phyloP scores from a whole-genome alignment of 2,888 invertebrate genomes.

The Conistra vaccinii region DNA sequence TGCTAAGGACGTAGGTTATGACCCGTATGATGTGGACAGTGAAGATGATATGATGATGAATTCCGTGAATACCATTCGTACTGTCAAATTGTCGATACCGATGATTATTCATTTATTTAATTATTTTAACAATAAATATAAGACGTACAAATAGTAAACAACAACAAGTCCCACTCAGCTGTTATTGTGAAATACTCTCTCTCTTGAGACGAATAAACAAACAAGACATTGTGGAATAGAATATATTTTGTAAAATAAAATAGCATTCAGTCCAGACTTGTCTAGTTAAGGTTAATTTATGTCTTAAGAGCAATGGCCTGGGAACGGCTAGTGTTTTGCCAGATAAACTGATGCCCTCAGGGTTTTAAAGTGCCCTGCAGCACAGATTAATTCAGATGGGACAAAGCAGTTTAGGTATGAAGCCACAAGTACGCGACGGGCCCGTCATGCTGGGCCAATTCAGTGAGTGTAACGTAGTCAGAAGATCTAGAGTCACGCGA shows the following conservation, averaged over 20 bases:
- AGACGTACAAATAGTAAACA: conserved; percentile 14
- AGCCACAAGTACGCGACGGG: too few species aligned
- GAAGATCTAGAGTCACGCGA: too few species aligned
- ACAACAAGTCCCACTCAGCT: conserved; percentile 13
- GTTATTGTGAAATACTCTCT: conserved; percentile 28
- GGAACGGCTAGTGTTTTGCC: conserved; percentile 46
- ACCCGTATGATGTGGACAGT: not conserved
- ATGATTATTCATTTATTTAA: conserved; percentile 7
- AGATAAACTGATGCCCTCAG: conserved; percentile 58
- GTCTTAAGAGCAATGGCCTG: conserved; percentile 60
- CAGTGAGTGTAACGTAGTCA: too few species aligned
- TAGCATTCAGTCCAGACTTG: conserved; percentile 43
- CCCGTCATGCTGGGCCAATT: too few species aligned
- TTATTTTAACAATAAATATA: not conserved
- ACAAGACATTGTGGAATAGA: conserved; percentile 34
- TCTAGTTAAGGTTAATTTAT: conserved; percentile 62
- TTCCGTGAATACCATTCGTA: not conserved
- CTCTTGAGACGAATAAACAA: conserved; percentile 43
- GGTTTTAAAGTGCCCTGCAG: conserved; percentile 44
- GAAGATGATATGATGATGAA: not conserved
- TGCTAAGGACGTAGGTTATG: not conserved
- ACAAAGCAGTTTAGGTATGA: too few species aligned
- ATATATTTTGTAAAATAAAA: conserved; percentile 47
- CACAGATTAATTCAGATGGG: too few species aligned
- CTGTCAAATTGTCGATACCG: not conserved